phyloP scores from a whole-genome alignment of 2,888 invertebrate genomes.

The Pomacea canaliculata region DNA sequence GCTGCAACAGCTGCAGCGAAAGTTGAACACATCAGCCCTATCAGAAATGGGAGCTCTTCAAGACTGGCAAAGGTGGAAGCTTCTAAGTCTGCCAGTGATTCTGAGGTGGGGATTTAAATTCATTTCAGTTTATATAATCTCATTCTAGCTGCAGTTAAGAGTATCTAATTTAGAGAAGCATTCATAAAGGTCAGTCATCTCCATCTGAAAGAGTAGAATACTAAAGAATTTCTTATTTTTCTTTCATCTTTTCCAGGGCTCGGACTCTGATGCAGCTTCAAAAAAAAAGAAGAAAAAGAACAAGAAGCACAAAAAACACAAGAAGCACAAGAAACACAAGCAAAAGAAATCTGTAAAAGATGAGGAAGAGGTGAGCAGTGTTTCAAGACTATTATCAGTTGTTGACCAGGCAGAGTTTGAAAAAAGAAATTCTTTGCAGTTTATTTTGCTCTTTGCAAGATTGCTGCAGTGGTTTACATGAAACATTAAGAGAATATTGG shows the following conservation, averaged over 20 bases:
- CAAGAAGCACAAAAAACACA: constrained; percentile 54
- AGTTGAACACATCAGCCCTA: neutral
- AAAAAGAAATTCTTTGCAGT: too few species aligned
- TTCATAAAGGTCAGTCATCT: too few species aligned
- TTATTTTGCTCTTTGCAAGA: too few species aligned
- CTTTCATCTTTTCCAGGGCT: constrained; percentile 33
- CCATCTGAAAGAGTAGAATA: neutral
- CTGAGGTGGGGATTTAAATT: constrained; percentile 38
- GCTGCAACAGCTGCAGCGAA: neutral
- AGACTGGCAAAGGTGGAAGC: constrained; percentile 13
- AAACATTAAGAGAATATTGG: too few species aligned
- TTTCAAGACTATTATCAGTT: neutral
- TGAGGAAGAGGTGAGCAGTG: constrained; percentile 27
- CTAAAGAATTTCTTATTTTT: neutral
- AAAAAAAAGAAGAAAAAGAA: constrained; percentile 56
- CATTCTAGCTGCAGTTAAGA: too few species aligned
- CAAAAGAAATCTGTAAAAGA: constrained; percentile 42
- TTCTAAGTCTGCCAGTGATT: constrained; percentile 38
- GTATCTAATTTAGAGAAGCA: too few species aligned
- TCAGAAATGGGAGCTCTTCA: constrained; percentile 11
- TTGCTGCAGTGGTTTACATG: too few species aligned
- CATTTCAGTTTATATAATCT: too few species aligned
- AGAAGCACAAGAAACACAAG: constrained; percentile 55
- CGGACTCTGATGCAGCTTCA: constrained; percentile 37
- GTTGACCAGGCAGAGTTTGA: too few species aligned